Percentiles rank a stretch among this genome's conserved stretches.
These are phyloP conservation scores for Eristalis arbustorum DNA, from an alignment of 2,888 invertebrate species.

Conservation along the genomic window DNA sequence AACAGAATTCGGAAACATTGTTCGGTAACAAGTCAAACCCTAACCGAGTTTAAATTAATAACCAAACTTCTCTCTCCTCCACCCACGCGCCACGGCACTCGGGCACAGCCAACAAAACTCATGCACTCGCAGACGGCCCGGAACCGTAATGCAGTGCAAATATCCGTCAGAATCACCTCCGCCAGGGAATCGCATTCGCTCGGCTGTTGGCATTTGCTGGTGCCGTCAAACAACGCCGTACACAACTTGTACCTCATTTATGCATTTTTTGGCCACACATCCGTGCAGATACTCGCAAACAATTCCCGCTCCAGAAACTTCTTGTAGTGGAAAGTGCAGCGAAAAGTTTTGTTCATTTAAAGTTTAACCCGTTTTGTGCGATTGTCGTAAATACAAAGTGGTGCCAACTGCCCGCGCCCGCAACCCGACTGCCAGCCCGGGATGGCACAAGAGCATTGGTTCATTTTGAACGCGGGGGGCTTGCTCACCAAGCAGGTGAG, in stretches of 20 bases:
- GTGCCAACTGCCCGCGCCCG: slow-evolving; percentile 36
- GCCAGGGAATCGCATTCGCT: slow-evolving; percentile 36
- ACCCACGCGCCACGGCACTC: slow-evolving; percentile 7
- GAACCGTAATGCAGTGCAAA: slow-evolving; percentile 50
- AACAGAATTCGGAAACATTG: slow-evolving; percentile 23
- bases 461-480: not conserved
- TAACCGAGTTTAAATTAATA: slow-evolving; percentile 65
- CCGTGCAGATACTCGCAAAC: slow-evolving; percentile 1
- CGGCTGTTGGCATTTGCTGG: slow-evolving; percentile 35
- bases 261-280: slow-evolving; percentile 58
- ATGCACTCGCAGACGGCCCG: slow-evolving; percentile 5
- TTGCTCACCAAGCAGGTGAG: slow-evolving; percentile 27
- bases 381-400: slow-evolving; percentile 70
- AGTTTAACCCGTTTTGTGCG: slow-evolving; percentile 63
- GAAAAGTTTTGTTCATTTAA: slow-evolving; percentile 69
- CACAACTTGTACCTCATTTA: slow-evolving; percentile 51
- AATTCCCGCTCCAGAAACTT: slow-evolving; percentile 41
- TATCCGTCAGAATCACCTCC: slow-evolving; percentile 64
- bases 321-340: slow-evolving; percentile 55
- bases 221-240: slow-evolving; percentile 51
- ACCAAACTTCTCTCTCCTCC: slow-evolving; percentile 43
- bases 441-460: not conserved
- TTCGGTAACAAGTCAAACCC: slow-evolving; percentile 54
- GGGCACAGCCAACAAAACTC: not conserved
- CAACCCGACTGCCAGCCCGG: not conserved